phyloP scores from a whole-genome alignment of 30 jellyfish, hydroid and myxozoan genomes.

The Turritopsis rubra region DNA sequence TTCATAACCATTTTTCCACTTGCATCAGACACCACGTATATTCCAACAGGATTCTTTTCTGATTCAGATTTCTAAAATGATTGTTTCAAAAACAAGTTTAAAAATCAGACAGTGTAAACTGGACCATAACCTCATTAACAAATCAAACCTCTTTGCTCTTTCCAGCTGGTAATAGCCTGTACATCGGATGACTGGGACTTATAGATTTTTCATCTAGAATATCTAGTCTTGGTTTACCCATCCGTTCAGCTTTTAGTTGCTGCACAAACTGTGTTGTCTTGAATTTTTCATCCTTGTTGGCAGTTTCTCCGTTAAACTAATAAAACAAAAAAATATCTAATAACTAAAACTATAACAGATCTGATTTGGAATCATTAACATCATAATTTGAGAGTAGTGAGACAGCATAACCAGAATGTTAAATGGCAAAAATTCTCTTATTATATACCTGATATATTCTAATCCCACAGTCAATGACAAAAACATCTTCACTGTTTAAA shows the following conservation, averaged over 20 bases:
- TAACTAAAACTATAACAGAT: no score
- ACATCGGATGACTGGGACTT: constrained; percentile 61
- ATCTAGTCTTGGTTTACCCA: constrained; percentile 83
- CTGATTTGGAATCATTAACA: neutral
- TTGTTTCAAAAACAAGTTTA: neutral
- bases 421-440: neutral
- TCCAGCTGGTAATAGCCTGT: constrained; percentile 57
- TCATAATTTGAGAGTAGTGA: no score
- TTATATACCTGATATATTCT: constrained; percentile 66
- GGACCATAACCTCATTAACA: neutral
- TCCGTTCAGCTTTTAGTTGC: constrained; percentile 77
- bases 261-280: constrained; percentile 90
- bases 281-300: constrained; percentile 93
- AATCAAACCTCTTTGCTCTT: constrained; percentile 42
- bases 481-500: constrained; percentile 92
- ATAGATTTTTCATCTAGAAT: constrained; percentile 66
- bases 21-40: constrained; percentile 74
- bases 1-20: constrained; percentile 73
- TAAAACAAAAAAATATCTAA: no score
- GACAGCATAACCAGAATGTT: no score
- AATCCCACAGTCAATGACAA: constrained; percentile 71
- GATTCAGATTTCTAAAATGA: constrained; percentile 6
- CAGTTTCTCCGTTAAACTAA: constrained; percentile 86
- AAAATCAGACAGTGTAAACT: neutral
- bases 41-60: constrained; percentile 18